Base-by-base conservation (phyloP, 2,888 invertebrate genomes). In the Plebejus argus region DNA sequence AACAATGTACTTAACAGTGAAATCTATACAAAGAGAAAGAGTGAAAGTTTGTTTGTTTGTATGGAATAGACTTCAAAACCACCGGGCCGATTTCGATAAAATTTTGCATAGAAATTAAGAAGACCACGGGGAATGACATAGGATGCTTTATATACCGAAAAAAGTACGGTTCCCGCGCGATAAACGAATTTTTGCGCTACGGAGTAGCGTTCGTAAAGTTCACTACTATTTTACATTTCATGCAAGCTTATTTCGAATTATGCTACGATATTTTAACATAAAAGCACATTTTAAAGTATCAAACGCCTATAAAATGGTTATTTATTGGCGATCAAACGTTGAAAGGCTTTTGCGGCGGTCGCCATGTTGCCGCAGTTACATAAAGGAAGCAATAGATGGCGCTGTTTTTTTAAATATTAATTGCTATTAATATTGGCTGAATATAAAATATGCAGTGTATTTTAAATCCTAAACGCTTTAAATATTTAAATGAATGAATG, bases 201-300 rank as follows among this genome's bases (percentile, higher is more conserved):
- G 45, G 10, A 12, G 12, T 45, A 10, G 3, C 45, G 45, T 2
- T 10, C n/a, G n/a, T n/a, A n/a, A n/a, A n/a, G n/a, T 12, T 45
- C 45, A 53, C 53, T 53, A 18, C 18, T 53, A 58, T 58, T 58
- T 58, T 20, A 6, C 58, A 58, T 58, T 58, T 58, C 20, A 20
- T 20, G 10, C 58, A 10, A 2, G 58, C 58, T 58, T 61, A 61
- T 61, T 20, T 61, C 10, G 23, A 61, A 61, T 61, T 58, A 20
- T 56, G 56, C 18, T 58, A 58, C 58, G 58, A 7, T 20, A 58
- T 58, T 61, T 61, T 23, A 23, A 23, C 61, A 61, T 61, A 61
- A 61, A 61, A 61, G 61, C 23, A 23, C 3, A 23, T 61, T 80
- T 80, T 78, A 80, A 81, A 80, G 77, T 79, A 78, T 79, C 80